Conservation (phyloP, 2,888 invertebrate genomes). For the Leucozona laternaria region DNA sequence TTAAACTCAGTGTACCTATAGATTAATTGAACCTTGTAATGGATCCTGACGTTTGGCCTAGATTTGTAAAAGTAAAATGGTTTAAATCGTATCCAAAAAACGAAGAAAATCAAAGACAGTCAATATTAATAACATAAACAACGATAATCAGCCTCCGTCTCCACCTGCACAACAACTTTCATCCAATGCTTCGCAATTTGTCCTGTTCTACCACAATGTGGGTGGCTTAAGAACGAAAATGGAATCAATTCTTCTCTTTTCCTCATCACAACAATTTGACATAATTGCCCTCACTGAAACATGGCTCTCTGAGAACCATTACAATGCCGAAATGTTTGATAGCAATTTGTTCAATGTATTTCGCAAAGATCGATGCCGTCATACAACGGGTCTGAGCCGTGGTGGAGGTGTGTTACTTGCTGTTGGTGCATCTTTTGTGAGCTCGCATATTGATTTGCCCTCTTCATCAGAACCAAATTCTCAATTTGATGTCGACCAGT, state of each 20-base stretch:
- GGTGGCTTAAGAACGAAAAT: not conserved
- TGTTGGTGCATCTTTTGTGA: no score
- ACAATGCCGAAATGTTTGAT: no score
- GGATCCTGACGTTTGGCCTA: not conserved
- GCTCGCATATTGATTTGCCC: no score
- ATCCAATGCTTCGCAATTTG: not conserved
- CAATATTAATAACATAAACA: not conserved
- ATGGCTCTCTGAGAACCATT: no score
- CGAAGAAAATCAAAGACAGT: not conserved
- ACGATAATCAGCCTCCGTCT: no score
- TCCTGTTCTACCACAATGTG: not conserved
- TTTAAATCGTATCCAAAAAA: slow-evolving; percentile 5
- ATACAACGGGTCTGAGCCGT: no score
- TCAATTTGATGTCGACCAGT: no score
- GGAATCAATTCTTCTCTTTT: not conserved
- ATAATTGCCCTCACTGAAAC: not conserved
- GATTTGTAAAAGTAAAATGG: not conserved
- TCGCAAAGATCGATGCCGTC: no score
- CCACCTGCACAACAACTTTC: not conserved
- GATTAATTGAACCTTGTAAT: not conserved
- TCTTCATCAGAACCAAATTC: no score
- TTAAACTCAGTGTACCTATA: not conserved
- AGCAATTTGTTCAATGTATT: no score
- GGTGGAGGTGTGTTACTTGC: no score
- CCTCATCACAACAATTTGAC: no score